Evolutionary conservation across 2,797 vertebrate species (phyloP).

Genomic region (Siniperca undulata): DNA sequence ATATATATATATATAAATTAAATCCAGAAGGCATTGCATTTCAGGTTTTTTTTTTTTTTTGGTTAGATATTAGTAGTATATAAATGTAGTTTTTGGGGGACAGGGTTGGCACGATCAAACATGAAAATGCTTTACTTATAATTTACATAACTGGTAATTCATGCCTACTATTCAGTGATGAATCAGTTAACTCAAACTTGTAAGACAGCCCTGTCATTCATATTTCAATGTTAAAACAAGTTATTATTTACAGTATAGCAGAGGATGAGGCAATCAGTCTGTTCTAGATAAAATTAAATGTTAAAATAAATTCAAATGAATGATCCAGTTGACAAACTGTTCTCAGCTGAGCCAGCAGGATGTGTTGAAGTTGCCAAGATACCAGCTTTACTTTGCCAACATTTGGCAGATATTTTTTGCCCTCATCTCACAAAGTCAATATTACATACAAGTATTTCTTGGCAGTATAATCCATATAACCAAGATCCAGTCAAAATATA

Average conservation of each 20-base stretch:
- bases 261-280: constrained; percentile 32
- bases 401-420: constrained; percentile 42
- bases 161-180: background rate
- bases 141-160: too few species aligned
- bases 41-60: too few species aligned
- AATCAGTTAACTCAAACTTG: background rate
- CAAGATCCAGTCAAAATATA: background rate
- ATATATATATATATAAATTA: too few species aligned
- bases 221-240: constrained; percentile 15
- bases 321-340: constrained; percentile 59
- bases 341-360: constrained; percentile 55
- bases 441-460: constrained; percentile 8
- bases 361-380: constrained; percentile 61
- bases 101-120: too few species aligned
- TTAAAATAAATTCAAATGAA: constrained; percentile 54
- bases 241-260: constrained; percentile 1
- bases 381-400: constrained; percentile 52
- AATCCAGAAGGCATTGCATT: too few species aligned
- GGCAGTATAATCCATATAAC: constrained; percentile 10
- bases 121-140: too few species aligned
- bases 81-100: too few species aligned
- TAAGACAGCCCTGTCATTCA: background rate
- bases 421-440: constrained; percentile 40
- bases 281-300: constrained; percentile 44
- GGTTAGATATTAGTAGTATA: too few species aligned